Evolutionary conservation across 2,113 vertebrate genomes (phyloP).

Genomic region (human): DNA sequence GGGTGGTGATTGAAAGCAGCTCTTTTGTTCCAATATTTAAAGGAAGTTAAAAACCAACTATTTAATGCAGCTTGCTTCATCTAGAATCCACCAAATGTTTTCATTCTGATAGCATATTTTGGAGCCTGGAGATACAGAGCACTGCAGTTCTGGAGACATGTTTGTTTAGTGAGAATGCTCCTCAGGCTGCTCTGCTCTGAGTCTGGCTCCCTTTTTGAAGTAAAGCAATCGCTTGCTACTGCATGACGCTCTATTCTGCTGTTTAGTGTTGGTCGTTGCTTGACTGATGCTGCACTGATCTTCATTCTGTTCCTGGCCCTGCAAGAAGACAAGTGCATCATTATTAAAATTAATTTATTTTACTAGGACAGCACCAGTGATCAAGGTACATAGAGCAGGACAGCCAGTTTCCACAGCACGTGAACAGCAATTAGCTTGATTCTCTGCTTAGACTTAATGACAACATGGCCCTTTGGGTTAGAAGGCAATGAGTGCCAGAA

Average conservation of each 20-base stretch:
- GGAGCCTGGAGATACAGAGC: neutral
- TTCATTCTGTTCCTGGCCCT: neutral
- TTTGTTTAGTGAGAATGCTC: neutral
- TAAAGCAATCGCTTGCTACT: too few relatives aligned
- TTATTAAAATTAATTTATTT: neutral
- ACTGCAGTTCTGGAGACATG: neutral
- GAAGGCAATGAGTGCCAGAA: neutral
- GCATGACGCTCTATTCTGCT: neutral
- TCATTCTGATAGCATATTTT: neutral
- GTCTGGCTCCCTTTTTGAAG: neutral
- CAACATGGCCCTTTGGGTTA: neutral
- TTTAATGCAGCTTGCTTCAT: neutral
- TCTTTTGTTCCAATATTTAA: neutral
- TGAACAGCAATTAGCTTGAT: neutral
- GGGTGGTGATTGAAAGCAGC: neutral
- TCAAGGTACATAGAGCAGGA: neutral
- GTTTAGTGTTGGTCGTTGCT: neutral
- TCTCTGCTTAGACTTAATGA: neutral
- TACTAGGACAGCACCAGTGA: neutral
- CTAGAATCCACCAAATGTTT: neutral
- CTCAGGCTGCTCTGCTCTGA: neutral
- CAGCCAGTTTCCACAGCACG: neutral
- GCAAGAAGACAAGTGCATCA: neutral
- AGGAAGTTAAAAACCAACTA: neutral
- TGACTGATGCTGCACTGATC: neutral